Conservation (phyloP, 2,113 vertebrate species). For the Muntiacus muntjak region DNA sequence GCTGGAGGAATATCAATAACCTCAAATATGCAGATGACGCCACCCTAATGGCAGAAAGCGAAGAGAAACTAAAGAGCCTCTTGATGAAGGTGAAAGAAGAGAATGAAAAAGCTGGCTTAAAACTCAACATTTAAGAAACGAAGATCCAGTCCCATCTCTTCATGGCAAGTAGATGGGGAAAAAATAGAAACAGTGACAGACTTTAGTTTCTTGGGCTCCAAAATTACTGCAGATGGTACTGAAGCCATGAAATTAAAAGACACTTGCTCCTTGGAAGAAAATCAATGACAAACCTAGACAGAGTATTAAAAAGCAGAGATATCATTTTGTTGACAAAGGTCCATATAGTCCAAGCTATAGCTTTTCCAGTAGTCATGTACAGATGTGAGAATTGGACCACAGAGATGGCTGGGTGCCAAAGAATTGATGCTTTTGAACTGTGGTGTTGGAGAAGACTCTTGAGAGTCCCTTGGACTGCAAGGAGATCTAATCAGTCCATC, state of each 20-base stretch:
- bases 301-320: neutral
- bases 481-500: neutral
- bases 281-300: neutral
- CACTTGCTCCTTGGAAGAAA: neutral
- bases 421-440: neutral
- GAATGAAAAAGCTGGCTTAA: neutral
- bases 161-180: neutral
- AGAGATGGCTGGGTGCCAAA: rapidly evolving
- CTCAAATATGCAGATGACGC: neutral
- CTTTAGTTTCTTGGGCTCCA: neutral
- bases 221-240: neutral
- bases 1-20: neutral
- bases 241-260: neutral
- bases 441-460: neutral
- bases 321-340: neutral
- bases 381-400: neutral
- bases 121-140: neutral
- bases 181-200: neutral
- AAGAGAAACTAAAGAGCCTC: neutral
- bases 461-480: neutral
- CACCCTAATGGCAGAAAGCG: neutral
- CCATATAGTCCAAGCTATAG: neutral
- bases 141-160: neutral
- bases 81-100: neutral
- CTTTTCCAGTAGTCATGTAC: neutral